phyloP scores from a whole-genome alignment of 35 echinoderm and acorn worm genomes.

The Diadema setosum region DNA sequence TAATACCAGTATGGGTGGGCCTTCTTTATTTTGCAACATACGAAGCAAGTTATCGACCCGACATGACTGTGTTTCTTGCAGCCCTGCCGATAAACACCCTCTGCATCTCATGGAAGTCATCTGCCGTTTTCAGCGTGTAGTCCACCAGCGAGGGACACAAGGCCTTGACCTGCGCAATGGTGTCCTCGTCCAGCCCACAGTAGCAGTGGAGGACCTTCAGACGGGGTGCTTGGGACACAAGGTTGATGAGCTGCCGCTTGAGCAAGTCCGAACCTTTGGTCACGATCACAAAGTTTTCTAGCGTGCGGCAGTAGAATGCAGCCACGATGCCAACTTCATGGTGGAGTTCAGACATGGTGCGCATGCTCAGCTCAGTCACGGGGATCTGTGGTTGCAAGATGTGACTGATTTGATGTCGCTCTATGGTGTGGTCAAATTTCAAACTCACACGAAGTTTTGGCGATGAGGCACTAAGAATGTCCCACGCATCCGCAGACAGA shows the following conservation, averaged over 20 bases:
- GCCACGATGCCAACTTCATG: constrained; percentile 58
- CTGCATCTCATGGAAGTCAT: constrained; percentile 12
- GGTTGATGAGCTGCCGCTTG: constrained; percentile 49
- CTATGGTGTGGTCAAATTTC: constrained; percentile 92
- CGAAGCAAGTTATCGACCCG: neutral
- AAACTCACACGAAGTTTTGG: constrained; percentile 65
- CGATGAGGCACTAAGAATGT: constrained; percentile 27
- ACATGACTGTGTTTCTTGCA: neutral
- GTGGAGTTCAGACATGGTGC: constrained; percentile 63
- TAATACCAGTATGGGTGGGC: too few relatives aligned
- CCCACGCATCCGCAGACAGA: constrained; percentile 61
- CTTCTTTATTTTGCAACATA: too few relatives aligned
- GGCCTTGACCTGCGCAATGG: constrained; percentile 43
- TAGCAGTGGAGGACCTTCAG: constrained; percentile 82
- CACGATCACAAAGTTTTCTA: constrained; percentile 72
- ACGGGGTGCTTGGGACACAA: constrained; percentile 44
- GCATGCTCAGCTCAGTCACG: constrained; percentile 50
- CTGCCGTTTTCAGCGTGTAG: constrained; percentile 66
- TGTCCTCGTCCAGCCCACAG: constrained; percentile 67
- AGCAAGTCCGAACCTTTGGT: constrained; percentile 71
- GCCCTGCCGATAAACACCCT: neutral
- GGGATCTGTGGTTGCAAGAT: constrained; percentile 89
- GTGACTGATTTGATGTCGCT: constrained; percentile 63
- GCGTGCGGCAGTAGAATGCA: constrained; percentile 44
- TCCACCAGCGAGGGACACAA: constrained; percentile 53